Evolutionary conservation across 2,888 invertebrate species (phyloP).

Genomic region (Ecliptopera silaceata): DNA sequence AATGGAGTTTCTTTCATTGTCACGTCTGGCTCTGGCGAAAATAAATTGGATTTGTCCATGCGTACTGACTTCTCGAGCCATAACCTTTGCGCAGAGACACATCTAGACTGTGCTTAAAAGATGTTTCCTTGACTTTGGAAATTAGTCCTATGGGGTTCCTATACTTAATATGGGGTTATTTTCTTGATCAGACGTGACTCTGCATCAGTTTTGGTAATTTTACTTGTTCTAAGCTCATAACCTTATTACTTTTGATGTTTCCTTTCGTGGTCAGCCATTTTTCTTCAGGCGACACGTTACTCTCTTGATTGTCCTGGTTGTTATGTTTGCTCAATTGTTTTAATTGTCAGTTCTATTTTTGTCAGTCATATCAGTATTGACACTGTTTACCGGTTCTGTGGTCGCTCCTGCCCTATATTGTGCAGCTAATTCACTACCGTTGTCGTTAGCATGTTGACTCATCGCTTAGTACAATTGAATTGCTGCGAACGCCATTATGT

Average conservation of each 20-base stretch:
- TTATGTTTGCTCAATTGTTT: neutral
- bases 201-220: too few relatives aligned
- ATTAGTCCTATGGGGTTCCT: too few relatives aligned
- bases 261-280: too few relatives aligned
- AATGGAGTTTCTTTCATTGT: constrained; percentile 5
- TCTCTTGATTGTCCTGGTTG: neutral
- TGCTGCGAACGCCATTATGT: constrained; percentile 21
- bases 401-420: constrained; percentile 10
- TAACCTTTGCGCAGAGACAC: too few relatives aligned
- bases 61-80: too few relatives aligned
- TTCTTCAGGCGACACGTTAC: neutral
- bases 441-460: constrained; percentile 43
- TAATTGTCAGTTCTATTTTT: constrained; percentile 14
- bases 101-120: too few relatives aligned
- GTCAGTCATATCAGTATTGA: constrained; percentile 27
- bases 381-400: constrained; percentile 19
- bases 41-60: neutral
- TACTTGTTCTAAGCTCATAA: too few relatives aligned
- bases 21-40: neutral
- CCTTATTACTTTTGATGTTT: too few relatives aligned
- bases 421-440: constrained; percentile 40
- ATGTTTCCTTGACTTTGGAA: too few relatives aligned
- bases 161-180: too few relatives aligned
- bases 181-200: too few relatives aligned
- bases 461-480: constrained; percentile 41